These are phyloP conservation scores for Drepana falcataria DNA, from an alignment of 2,888 invertebrate species.

Conservation along the genomic window DNA sequence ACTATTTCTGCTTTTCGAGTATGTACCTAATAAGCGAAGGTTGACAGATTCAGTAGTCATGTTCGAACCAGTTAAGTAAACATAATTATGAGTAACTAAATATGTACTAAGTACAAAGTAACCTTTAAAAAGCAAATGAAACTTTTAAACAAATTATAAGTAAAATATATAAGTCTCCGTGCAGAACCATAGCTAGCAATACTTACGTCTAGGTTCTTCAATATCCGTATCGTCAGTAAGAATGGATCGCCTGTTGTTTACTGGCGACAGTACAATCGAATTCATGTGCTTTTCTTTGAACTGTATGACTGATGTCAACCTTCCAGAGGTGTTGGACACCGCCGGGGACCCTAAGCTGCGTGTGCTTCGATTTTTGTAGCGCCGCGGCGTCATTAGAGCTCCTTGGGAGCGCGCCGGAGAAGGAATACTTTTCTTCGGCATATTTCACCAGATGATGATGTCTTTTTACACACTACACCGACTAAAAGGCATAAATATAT, in stretches of 20 bases:
- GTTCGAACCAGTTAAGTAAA: no score
- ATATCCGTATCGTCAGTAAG: slow-evolving; percentile 58
- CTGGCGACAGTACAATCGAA: slow-evolving; percentile 46
- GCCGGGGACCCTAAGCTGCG: slow-evolving; percentile 53
- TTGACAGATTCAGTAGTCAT: no score
- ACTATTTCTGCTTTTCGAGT: no score
- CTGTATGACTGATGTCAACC: slow-evolving; percentile 41
- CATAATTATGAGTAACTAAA: no score
- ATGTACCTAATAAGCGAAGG: no score
- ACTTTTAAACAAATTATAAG: background rate
- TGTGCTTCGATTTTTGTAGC: slow-evolving; percentile 29
- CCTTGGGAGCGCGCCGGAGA: slow-evolving; percentile 57
- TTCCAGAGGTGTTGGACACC: slow-evolving; percentile 35
- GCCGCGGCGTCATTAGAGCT: slow-evolving; percentile 32
- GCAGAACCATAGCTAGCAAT: background rate
- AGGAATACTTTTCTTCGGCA: slow-evolving; percentile 42
- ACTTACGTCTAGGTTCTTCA: slow-evolving; percentile 59
- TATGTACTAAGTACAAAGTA: no score
- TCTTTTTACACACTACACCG: background rate
- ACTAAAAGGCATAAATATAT: no score
- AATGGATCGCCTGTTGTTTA: slow-evolving; percentile 42
- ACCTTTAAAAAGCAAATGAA: no score
- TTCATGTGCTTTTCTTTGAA: slow-evolving; percentile 34
- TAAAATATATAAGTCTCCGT: background rate
- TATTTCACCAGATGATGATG: slow-evolving; percentile 6